These are phyloP conservation scores for Alethe diademata DNA, from an alignment of 2,113 vertebrate species.

Conservation along the genomic window DNA sequence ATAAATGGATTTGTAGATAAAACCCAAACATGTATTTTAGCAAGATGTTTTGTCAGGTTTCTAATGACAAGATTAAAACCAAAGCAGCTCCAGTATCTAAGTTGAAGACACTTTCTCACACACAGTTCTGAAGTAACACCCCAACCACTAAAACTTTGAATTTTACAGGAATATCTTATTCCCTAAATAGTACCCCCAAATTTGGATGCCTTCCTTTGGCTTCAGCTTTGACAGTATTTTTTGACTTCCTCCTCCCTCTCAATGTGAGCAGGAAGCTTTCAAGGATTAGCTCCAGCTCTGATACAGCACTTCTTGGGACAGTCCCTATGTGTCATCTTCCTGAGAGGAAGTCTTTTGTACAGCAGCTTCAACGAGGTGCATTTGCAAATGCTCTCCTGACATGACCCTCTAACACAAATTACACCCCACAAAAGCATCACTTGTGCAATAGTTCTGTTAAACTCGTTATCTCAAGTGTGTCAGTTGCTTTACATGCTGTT, in stretches of 20 bases:
- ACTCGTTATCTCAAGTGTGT: neutral
- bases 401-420: neutral
- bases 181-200: neutral
- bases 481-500: neutral
- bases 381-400: neutral
- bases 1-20: neutral
- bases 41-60: neutral
- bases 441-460: neutral
- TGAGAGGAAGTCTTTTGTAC: neutral
- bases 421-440: neutral
- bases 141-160: neutral
- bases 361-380: neutral
- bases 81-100: neutral
- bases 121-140: neutral
- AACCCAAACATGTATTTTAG: neutral
- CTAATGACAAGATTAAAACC: neutral
- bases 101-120: neutral
- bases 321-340: neutral
- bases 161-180: neutral
- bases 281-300: neutral
- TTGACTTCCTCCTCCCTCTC: neutral
- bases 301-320: neutral
- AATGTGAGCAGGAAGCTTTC: conserved; percentile 26
- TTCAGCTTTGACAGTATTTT: neutral
- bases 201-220: neutral